These are phyloP conservation scores for Turritopsis dohrnii DNA, from an alignment of 30 jellyfish, hydroid and myxozoan species.

Conservation along the genomic window DNA sequence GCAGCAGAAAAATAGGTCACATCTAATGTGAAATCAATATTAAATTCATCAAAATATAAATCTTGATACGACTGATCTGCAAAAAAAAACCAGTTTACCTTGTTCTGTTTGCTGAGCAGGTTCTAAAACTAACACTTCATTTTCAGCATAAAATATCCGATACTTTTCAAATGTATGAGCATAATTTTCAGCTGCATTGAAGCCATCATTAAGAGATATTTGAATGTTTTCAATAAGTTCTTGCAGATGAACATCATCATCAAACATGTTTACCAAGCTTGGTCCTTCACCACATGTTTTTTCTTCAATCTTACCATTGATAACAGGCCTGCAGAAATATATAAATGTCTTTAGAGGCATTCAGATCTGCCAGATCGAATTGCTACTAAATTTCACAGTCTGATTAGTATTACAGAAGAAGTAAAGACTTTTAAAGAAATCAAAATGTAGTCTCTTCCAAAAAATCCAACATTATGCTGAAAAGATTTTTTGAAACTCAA, in stretches of 20 bases:
- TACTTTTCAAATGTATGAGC: conserved; percentile 68
- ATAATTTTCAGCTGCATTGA: conserved; percentile 76
- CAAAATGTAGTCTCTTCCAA: not conserved
- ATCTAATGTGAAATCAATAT: conserved; percentile 40
- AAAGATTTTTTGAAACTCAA: not conserved
- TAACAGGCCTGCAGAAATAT: conserved; percentile 54
- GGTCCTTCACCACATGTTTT: conserved; percentile 95
- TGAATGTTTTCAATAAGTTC: conserved; percentile 57
- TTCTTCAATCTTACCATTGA: conserved; percentile 92
- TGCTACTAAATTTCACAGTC: too few species aligned
- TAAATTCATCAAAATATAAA: not conserved
- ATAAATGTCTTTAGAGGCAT: not conserved
- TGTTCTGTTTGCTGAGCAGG: conserved; percentile 48
- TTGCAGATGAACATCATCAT: conserved; percentile 69
- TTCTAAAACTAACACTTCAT: conserved; percentile 68
- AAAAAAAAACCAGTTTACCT: conserved; percentile 35
- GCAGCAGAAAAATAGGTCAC: conserved; percentile 77
- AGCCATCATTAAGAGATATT: conserved; percentile 74
- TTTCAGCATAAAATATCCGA: conserved; percentile 69
- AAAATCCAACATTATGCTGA: not conserved
- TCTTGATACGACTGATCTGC: not conserved
- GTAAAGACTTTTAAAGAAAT: not conserved
- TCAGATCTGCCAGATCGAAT: too few species aligned
- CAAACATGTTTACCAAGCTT: conserved; percentile 84
- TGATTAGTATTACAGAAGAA: too few species aligned